Evolutionary conservation across 2,888 invertebrate species (phyloP).

Genomic region (Spilarctia lutea): DNA sequence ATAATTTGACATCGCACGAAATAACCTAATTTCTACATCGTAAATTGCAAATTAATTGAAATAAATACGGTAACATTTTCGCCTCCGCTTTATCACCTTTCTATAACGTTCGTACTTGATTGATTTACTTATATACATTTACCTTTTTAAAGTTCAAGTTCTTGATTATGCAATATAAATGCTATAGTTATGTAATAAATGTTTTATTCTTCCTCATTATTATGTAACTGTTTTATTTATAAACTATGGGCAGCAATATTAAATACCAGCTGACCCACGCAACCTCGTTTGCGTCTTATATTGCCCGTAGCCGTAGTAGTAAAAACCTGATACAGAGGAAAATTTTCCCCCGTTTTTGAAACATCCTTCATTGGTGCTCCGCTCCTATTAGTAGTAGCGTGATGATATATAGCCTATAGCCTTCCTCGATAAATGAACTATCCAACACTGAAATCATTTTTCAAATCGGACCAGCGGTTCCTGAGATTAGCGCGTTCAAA

Average conservation of each 20-base stretch:
- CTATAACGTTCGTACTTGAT: slow-evolving; percentile 23
- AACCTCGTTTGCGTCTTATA: too few relatives aligned
- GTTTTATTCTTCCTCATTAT: not conserved
- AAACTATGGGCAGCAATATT: not conserved
- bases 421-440: too few relatives aligned
- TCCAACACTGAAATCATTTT: too few relatives aligned
- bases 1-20: slow-evolving; percentile 45
- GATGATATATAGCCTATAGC: too few relatives aligned
- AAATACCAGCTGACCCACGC: too few relatives aligned
- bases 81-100: slow-evolving; percentile 43
- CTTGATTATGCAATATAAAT: not conserved
- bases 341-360: too few relatives aligned
- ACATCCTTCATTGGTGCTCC: too few relatives aligned
- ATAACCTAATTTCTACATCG: slow-evolving; percentile 33
- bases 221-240: not conserved
- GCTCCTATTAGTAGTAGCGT: too few relatives aligned
- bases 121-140: slow-evolving; percentile 20
- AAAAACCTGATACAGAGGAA: too few relatives aligned
- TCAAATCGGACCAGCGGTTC: too few relatives aligned
- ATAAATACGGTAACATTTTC: slow-evolving; percentile 40
- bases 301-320: too few relatives aligned
- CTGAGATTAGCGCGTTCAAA: too few relatives aligned
- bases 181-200: not conserved
- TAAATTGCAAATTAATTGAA: slow-evolving; percentile 42
- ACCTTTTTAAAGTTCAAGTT: not conserved